Conservation (phyloP, 2,113 vertebrate species). For the Toxotes jaculatrix region DNA sequence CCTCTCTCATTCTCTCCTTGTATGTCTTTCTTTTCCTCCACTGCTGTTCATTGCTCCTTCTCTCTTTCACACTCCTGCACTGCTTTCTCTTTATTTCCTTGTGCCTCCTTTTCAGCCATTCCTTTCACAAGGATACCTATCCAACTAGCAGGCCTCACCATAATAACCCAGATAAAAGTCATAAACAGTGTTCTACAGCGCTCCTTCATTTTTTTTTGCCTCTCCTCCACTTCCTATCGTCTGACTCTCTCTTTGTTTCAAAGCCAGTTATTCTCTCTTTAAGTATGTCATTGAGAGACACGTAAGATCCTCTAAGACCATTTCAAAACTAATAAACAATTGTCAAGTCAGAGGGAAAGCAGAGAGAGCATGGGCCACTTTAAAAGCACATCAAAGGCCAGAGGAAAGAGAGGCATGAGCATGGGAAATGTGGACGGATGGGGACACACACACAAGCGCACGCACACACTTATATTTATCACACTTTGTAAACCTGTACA, state of each 20-base stretch:
- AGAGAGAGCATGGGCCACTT: constrained; percentile 86
- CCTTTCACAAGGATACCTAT: constrained; percentile 5
- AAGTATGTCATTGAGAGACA: constrained; percentile 82
- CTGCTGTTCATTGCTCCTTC: constrained; percentile 8
- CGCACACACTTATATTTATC: constrained; percentile 7
- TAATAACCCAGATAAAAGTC: constrained; percentile 89
- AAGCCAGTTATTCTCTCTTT: constrained; percentile 70
- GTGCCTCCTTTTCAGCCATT: neutral
- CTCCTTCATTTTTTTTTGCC: constrained; percentile 39
- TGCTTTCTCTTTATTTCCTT: constrained; percentile 12
- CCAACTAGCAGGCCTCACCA: constrained; percentile 68
- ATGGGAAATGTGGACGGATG: constrained; percentile 59
- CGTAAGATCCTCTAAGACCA: constrained; percentile 89
- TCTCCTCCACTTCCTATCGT: constrained; percentile 48
- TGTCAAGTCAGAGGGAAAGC: constrained; percentile 91
- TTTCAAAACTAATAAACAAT: constrained; percentile 97
- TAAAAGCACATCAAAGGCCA: constrained; percentile 92
- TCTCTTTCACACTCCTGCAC: constrained; percentile 22
- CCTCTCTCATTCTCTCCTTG: constrained; percentile 46
- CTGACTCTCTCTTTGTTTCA: constrained; percentile 58
- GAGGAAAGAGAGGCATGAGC: constrained; percentile 63
- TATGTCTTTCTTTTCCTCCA: constrained; percentile 55
- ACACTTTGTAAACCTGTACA: neutral
- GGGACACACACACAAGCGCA: constrained; percentile 56
- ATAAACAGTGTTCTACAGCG: constrained; percentile 85